Evolutionary conservation across 2,113 vertebrate species (phyloP), one percentile per base, ranked within the genome.

Genomic region (Sylvia atricapilla): DNA sequence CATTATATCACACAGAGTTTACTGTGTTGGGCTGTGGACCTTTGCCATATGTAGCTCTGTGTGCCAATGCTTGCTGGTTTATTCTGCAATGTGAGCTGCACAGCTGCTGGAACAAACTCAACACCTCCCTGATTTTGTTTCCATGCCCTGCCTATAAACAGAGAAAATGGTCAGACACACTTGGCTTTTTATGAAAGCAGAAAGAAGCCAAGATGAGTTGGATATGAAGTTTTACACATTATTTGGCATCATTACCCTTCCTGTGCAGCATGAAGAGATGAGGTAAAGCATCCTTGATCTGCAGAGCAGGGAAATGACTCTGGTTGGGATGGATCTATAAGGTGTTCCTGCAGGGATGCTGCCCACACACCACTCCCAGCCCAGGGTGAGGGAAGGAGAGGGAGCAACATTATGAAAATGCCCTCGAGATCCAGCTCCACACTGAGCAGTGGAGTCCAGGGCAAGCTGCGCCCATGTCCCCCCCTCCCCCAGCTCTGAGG

Each of bases 21-120:
- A 31, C 25, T 55, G 11, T 43, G 30, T 59, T 25, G 6, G 31
- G 50, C 24, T 80, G 31, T 43, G 12, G 31, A 67, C 13, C 27
- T 86, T 62, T 59, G 55, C 62, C 30, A 37, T 16, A 10, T 0
- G 25, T 13, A 76, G 67, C 47, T 59, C 55, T 35, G 47, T 31
- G 47, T 62, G 44, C 44, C 44, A 28, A 24, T 14, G 28, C 80
- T 83, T 43, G 44, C n/a, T 68, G 56, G 11, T n/a, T 74, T 75
- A 37, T 55, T 59, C 69, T 72, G 37, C 66, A 87, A 21, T 25
- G 35, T 68, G 56, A 87, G 56, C 39, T 62, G 31, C 76, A 52
- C n/a, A 76, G 86, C 25, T 74, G 87, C 93, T 78, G 76, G 33
- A 94, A 67, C 52, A 95, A 93, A 81, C 46, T 84, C 58, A 84